A percentile compares a stretch with the other conserved stretches of the same genome.
Conservation (phyloP, 2,888 invertebrate genomes). For the Eumacrocentrus americanus region DNA sequence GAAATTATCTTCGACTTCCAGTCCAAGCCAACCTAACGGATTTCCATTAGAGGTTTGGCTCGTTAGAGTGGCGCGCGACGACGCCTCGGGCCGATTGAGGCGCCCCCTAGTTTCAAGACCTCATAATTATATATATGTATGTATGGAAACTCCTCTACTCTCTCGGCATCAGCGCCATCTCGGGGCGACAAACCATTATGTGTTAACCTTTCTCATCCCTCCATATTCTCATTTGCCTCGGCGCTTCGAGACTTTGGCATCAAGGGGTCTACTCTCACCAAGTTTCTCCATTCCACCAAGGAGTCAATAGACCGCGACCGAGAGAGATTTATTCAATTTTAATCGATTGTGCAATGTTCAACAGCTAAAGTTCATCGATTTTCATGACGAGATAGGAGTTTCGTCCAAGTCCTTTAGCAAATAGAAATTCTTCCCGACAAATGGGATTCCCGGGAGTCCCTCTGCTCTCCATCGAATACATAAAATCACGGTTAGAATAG, state of each 20-base stretch:
- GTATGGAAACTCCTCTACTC: constrained; percentile 15
- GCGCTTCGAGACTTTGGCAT: constrained; percentile 19
- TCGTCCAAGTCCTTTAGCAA: too few species aligned
- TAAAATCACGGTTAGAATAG: too few species aligned
- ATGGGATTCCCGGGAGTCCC: too few species aligned
- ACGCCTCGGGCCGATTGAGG: constrained; percentile 18
- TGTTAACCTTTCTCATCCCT: constrained; percentile 6
- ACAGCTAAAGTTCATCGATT: neutral
- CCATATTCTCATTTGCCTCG: constrained; percentile 8
- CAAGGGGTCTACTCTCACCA: neutral
- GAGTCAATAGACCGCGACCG: constrained; percentile 12
- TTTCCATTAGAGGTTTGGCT: constrained; percentile 33
- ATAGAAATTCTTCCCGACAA: too few species aligned
- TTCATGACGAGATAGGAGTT: neutral
- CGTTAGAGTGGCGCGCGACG: constrained; percentile 25
- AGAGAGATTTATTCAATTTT: constrained; percentile 14
- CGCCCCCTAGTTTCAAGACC: constrained; percentile 17
- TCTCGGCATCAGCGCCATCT: too few species aligned
- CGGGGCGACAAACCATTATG: constrained; percentile 5
- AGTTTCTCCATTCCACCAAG: constrained; percentile 10
- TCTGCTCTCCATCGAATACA: too few species aligned
- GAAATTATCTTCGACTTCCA: constrained; percentile 32
- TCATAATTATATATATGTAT: neutral
- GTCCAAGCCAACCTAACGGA: constrained; percentile 31
- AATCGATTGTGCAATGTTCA: constrained; percentile 8